These are phyloP conservation scores for Drosophila elegans DNA, from an alignment of 1,140 invertebrate genomes.

Conservation along the genomic window DNA sequence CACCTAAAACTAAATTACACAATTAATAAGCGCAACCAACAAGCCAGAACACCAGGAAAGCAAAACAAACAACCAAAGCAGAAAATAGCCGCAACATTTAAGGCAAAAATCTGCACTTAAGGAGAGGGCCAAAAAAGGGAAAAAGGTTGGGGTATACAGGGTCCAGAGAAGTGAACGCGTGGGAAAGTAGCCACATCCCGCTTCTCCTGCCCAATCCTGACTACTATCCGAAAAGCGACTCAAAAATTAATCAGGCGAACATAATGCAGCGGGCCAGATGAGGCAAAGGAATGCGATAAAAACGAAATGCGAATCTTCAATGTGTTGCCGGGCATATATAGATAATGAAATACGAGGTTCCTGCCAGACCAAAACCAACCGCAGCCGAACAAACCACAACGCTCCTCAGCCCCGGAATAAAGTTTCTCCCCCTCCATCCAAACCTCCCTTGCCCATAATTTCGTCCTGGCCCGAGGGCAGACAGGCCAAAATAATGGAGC, in stretches of 20 bases:
- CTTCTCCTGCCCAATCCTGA: slow-evolving; percentile 1
- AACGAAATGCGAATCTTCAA: slow-evolving; percentile 53
- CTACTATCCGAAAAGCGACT: slow-evolving; percentile 33
- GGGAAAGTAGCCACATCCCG: slow-evolving; percentile 46
- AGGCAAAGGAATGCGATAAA: slow-evolving; percentile 71
- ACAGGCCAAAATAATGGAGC: slow-evolving; percentile 51
- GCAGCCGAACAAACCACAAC: slow-evolving; percentile 22
- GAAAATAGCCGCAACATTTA: slow-evolving; percentile 71
- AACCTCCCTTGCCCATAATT: not conserved
- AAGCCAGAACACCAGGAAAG: slow-evolving; percentile 33
- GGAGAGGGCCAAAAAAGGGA: slow-evolving; percentile 29
- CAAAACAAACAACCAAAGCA: slow-evolving; percentile 19
- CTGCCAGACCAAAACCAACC: slow-evolving; percentile 22
- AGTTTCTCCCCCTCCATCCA: slow-evolving; percentile 1
- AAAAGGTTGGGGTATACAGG: not conserved
- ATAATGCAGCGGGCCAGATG: slow-evolving; percentile 69
- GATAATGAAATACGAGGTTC: slow-evolving; percentile 53
- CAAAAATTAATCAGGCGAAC: slow-evolving; percentile 75
- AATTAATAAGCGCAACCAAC: slow-evolving; percentile 69
- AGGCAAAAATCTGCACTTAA: slow-evolving; percentile 75
- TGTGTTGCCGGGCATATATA: slow-evolving; percentile 40
- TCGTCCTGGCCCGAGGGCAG: slow-evolving; percentile 32
- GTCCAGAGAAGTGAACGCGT: slow-evolving; percentile 33
- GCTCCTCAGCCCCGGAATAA: not conserved
- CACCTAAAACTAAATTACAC: slow-evolving; percentile 70